Evolutionary conservation across 37 sponge, comb jelly and placozoan species (phyloP).

Genomic region (Dysidea cf. avara): DNA sequence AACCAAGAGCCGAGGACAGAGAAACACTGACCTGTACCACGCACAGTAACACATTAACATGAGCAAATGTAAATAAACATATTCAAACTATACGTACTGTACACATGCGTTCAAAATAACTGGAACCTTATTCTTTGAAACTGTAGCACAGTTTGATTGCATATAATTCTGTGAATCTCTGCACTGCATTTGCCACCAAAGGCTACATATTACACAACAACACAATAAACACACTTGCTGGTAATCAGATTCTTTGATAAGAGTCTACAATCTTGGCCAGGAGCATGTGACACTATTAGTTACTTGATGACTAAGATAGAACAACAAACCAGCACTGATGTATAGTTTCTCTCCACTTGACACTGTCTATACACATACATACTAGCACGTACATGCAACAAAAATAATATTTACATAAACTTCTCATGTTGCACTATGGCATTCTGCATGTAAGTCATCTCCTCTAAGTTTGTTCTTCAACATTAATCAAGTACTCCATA

Average conservation of each 20-base stretch:
- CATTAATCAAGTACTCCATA: constrained; percentile 40
- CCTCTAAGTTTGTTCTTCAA: neutral
- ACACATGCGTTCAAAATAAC: neutral
- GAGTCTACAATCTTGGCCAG: constrained; percentile 28
- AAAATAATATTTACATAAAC: constrained; percentile 1
- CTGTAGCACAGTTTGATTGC: neutral
- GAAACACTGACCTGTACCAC: constrained; percentile 50
- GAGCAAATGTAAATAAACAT: neutral
- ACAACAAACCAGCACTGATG: constrained; percentile 22
- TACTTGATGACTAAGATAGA: constrained; percentile 70
- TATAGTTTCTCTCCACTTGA: constrained; percentile 40
- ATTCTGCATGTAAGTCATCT: neutral
- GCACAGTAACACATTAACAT: too few species aligned
- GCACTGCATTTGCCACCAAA: neutral
- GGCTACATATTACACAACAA: neutral
- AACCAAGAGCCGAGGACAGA: constrained; percentile 58
- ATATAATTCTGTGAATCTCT: neutral
- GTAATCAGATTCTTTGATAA: constrained; percentile 55
- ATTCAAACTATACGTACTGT: neutral
- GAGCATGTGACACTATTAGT: constrained; percentile 51
- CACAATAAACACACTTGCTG: constrained; percentile 38
- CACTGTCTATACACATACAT: constrained; percentile 48
- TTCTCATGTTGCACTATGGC: neutral
- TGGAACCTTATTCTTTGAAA: neutral
- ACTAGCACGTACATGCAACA: constrained; percentile 45